These are phyloP conservation scores for Hedya salicella DNA, from an alignment of 2,888 invertebrate species.

Conservation along the genomic window DNA sequence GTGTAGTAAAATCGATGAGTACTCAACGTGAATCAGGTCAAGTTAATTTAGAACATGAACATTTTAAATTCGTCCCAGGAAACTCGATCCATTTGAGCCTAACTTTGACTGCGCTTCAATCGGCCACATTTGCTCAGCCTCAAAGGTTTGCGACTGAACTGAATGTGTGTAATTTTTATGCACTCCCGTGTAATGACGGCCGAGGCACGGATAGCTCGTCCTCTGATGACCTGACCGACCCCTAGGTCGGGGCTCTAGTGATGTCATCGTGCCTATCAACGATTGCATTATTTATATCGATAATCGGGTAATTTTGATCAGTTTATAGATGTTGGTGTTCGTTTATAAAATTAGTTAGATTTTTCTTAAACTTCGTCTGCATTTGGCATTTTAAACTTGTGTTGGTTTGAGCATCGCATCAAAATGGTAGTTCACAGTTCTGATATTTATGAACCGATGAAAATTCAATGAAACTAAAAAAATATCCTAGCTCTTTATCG, in stretches of 20 bases:
- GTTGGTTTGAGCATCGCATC: too few relatives aligned
- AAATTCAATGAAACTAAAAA: too few relatives aligned
- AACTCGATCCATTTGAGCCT: conserved; percentile 22
- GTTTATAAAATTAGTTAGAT: too few relatives aligned
- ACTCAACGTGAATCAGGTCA: conserved; percentile 7
- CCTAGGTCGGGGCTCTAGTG: conserved; percentile 60
- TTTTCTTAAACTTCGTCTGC: too few relatives aligned
- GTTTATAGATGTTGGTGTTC: too few relatives aligned
- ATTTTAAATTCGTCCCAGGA: conserved; percentile 19
- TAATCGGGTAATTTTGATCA: neutral
- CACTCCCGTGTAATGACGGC: conserved; percentile 62
- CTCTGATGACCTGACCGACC: conserved; percentile 73
- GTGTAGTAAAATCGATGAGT: neutral
- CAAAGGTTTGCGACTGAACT: conserved; percentile 31
- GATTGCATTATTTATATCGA: neutral
- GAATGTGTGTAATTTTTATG: conserved; percentile 54
- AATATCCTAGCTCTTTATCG: too few relatives aligned
- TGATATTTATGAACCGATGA: too few relatives aligned
- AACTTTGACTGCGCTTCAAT: conserved; percentile 28
- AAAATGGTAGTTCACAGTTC: too few relatives aligned
- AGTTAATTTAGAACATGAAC: conserved; percentile 12
- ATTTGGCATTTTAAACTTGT: too few relatives aligned
- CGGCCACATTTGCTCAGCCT: conserved; percentile 37
- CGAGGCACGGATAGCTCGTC: conserved; percentile 66
- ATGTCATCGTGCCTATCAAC: conserved; percentile 47